These are phyloP conservation scores for Eira barbara DNA, from an alignment of 2,113 vertebrate species.

Conservation along the genomic window DNA sequence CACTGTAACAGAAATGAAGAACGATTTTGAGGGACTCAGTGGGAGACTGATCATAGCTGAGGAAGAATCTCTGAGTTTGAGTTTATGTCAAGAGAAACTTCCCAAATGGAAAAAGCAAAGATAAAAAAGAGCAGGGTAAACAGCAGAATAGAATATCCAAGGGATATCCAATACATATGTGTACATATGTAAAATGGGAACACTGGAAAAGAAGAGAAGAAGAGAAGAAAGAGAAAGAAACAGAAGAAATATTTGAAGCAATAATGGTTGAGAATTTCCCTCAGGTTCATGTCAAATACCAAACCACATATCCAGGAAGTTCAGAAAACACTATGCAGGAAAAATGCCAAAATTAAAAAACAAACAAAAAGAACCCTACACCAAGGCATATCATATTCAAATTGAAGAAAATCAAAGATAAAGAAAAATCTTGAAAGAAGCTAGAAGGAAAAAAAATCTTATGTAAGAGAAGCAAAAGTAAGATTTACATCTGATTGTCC, in stretches of 20 bases:
- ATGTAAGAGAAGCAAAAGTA: neutral
- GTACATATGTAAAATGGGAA: neutral
- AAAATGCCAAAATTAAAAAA: neutral
- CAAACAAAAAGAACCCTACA: neutral
- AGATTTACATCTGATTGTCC: neutral
- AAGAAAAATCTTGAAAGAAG: neutral
- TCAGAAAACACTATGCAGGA: neutral
- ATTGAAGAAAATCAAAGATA: neutral
- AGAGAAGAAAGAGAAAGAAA: neutral
- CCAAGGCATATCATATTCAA: neutral
- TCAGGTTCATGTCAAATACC: neutral
- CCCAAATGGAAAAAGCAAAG: neutral
- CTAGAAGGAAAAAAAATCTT: neutral
- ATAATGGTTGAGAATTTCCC: neutral
- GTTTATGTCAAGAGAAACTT: neutral
- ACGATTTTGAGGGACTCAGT: neutral
- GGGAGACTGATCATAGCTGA: neutral
- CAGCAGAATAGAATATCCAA: neutral
- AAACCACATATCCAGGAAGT: neutral
- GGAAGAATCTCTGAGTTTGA: neutral
- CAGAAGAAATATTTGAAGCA: neutral
- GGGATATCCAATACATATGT: too few relatives aligned
- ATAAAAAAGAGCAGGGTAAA: neutral
- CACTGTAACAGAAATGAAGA: neutral
- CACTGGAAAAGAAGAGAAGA: neutral